A percentile compares a stretch with the other conserved stretches of the same genome.
These are phyloP conservation scores for Orthonevra nobilis DNA, from an alignment of 2,888 invertebrate genomes.

Conservation along the genomic window DNA sequence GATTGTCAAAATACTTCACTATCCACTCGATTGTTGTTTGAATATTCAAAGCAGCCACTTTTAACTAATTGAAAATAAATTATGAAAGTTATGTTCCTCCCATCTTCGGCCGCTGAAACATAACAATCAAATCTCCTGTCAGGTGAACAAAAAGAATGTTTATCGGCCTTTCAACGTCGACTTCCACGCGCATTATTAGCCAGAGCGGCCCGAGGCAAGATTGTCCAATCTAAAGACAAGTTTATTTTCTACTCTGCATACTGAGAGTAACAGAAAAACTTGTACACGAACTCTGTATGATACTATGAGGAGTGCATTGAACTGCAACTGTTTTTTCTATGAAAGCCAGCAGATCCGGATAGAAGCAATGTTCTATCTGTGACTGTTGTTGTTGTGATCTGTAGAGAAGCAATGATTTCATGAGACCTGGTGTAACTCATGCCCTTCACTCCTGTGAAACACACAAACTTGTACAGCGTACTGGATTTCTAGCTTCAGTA, in stretches of 20 bases:
- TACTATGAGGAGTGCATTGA: constrained; percentile 24
- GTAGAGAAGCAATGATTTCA: constrained; percentile 11
- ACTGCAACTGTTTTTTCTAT: constrained; percentile 26
- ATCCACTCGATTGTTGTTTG: constrained; percentile 18
- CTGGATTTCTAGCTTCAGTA: constrained; percentile 1
- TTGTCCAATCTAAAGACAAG: neutral
- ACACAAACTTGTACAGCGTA: neutral
- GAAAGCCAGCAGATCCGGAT: neutral
- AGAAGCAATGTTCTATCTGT: constrained; percentile 16
- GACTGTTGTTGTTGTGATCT: neutral
- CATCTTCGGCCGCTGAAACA: neutral
- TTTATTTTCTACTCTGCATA: constrained; percentile 2
- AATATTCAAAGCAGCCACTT: constrained; percentile 33
- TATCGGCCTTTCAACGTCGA: constrained; percentile 37
- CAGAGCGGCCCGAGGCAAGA: neutral
- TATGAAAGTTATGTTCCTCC: neutral
- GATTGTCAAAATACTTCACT: constrained; percentile 44
- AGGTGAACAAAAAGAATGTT: constrained; percentile 23
- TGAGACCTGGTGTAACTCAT: constrained; percentile 27
- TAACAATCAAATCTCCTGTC: constrained; percentile 32
- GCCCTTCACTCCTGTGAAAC: constrained; percentile 20
- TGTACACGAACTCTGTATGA: neutral
- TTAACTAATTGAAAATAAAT: constrained; percentile 25
- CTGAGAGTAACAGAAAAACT: neutral
- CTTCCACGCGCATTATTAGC: constrained; percentile 11